phyloP scores from a whole-genome alignment of 2,113 vertebrate species.

The Rhinichthys klamathensis region DNA sequence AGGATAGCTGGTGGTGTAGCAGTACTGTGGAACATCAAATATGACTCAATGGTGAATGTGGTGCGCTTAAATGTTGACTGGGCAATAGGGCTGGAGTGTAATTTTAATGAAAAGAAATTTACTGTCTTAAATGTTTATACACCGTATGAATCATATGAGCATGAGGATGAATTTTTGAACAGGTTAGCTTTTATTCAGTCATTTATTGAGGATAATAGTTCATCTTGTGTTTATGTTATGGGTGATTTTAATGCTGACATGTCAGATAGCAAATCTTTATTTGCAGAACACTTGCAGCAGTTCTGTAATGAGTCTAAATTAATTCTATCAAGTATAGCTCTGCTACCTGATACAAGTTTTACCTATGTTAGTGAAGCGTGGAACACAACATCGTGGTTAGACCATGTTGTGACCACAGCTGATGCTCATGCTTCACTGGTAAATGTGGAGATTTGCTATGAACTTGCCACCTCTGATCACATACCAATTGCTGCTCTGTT shows the following conservation, averaged over 20 bases:
- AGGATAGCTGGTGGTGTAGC: not conserved
- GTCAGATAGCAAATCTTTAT: not conserved
- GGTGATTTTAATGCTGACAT: too few species aligned
- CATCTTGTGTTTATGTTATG: not conserved
- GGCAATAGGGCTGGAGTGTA: not conserved
- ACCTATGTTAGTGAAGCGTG: not conserved
- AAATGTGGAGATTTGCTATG: not conserved
- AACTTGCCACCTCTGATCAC: not conserved
- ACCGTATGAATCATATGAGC: not conserved
- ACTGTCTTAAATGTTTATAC: not conserved
- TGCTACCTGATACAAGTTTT: not conserved
- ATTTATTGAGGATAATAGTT: not conserved
- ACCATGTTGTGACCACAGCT: too few species aligned
- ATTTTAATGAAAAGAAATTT: not conserved
- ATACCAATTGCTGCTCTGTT: not conserved
- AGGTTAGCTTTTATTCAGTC: too few species aligned
- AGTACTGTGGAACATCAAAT: not conserved
- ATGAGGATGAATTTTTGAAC: not conserved
- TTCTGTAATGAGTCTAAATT: not conserved
- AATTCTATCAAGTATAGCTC: not conserved
- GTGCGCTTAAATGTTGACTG: not conserved
- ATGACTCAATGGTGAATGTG: not conserved
- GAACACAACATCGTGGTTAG: too few species aligned
- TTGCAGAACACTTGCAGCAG: not conserved
- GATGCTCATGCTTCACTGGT: not conserved